Conservation (phyloP, 2,797 vertebrate species). For the Microcaecilia unicolor region DNA sequence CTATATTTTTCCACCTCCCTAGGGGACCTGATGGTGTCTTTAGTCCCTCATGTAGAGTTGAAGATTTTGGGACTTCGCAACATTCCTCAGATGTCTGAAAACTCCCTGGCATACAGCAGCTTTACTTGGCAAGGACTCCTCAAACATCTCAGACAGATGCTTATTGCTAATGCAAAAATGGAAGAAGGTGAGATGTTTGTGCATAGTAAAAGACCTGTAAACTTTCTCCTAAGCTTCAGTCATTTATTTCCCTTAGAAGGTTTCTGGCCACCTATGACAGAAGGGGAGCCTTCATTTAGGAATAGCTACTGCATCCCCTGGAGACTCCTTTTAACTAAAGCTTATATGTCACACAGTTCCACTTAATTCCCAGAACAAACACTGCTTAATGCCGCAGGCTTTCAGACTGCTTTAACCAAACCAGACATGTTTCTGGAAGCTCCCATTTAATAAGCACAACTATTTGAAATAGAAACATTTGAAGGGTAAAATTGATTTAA, state of each 20-base stretch:
- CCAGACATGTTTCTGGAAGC: not conserved
- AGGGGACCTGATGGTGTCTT: slow-evolving; percentile 78
- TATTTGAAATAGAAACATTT: too few relatives aligned
- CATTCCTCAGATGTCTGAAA: slow-evolving; percentile 82
- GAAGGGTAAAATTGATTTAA: too few relatives aligned
- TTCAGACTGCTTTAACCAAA: too few relatives aligned
- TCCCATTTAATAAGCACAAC: too few relatives aligned
- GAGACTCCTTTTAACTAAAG: not conserved
- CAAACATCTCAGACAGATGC: slow-evolving; percentile 92
- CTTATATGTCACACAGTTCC: too few relatives aligned
- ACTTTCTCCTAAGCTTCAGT: not conserved
- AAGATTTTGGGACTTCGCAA: slow-evolving; percentile 78
- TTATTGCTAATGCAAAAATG: slow-evolving; percentile 85
- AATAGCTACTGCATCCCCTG: not conserved
- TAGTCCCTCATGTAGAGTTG: slow-evolving; percentile 86
- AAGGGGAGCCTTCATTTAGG: slow-evolving; percentile 15
- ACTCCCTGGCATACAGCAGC: slow-evolving; percentile 71
- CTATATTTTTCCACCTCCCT: slow-evolving; percentile 10
- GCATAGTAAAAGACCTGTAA: too few relatives aligned
- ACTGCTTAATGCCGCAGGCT: not conserved
- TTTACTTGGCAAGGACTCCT: slow-evolving; percentile 85
- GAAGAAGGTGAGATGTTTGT: slow-evolving; percentile 85
- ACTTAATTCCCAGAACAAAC: not conserved
- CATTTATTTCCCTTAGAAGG: not conserved
- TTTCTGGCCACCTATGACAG: slow-evolving; percentile 6